phyloP scores from a whole-genome alignment of 2,888 invertebrate species.

The Hirtodrosophila duncani region DNA sequence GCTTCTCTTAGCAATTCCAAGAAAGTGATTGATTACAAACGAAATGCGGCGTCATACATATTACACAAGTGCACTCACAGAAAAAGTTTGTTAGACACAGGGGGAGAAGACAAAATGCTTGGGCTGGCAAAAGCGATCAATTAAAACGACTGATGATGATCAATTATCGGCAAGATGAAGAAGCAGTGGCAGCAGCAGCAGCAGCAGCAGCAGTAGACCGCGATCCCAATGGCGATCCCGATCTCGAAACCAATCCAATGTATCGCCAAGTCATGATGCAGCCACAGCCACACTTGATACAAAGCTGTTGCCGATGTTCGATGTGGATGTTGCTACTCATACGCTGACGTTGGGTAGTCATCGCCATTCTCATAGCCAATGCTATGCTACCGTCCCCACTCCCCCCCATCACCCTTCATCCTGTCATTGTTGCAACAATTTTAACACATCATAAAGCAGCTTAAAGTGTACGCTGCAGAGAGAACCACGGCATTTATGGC shows the following conservation, averaged over 20 bases:
- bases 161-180: slow-evolving; percentile 59
- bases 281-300: too few species aligned
- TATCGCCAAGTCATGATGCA: too few species aligned
- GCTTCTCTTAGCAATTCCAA: too few species aligned
- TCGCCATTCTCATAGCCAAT: slow-evolving; percentile 4
- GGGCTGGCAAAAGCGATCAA: slow-evolving; percentile 61
- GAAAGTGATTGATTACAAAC: slow-evolving; percentile 73
- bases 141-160: slow-evolving; percentile 72
- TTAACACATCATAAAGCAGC: slow-evolving; percentile 70
- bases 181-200: slow-evolving; percentile 30
- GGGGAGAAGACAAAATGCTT: slow-evolving; percentile 27
- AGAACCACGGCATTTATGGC: too few species aligned
- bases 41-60: slow-evolving; percentile 43
- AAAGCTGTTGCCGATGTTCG: too few species aligned
- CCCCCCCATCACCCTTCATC: too few species aligned
- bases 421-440: slow-evolving; percentile 54
- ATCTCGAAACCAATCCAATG: too few species aligned
- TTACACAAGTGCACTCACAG: too few species aligned
- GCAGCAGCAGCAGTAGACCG: slow-evolving; percentile 11
- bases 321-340: too few species aligned
- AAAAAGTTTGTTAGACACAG: too few species aligned
- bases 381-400: too few species aligned
- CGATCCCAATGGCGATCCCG: too few species aligned
- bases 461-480: slow-evolving; percentile 55
- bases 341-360: slow-evolving; percentile 36